Base-by-base conservation (phyloP, 1,140 invertebrate genomes). In the Campoletis sonorensis region DNA sequence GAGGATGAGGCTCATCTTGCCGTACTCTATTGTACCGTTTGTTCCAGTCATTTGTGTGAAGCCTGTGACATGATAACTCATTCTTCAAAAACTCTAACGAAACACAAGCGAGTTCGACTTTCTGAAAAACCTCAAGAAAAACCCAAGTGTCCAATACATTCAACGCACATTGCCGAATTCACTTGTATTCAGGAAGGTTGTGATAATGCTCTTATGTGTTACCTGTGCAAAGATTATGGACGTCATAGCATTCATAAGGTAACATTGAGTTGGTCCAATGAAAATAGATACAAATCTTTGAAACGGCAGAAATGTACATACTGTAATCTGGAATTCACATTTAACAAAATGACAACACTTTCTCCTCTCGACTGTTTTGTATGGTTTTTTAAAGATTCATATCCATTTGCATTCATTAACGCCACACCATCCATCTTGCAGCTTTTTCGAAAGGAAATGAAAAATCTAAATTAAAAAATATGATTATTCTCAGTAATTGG, bases 221-320 rank as follows among this genome's bases (percentile, higher is more conserved):
- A 94, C 85, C 91, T 94, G 18, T 95, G 94, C 86, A 94, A 94
- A 86, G 92, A 93, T 81, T 94, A 94, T 86, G 93, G 94, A 18
- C 88, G 93, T 68, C 94, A 94, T 84, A 93, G 93, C 79, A 91
- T 91, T 80, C 94, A 94, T 86, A 93, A 93, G 90, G 93, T 94
- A 89, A 80, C 85, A 1, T 15, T 10, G 21, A n/a, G 15, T 58
- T 4, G 1, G 16, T 18, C 1, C 5, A n/a, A 45, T 45, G 40
- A 13, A 8, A 1, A 45, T 45, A 0, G 40, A 45, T 45, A 1
- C 40, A 54, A n/a, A 54, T 54, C 1, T 18, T 54, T 54, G 11
- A 13, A 45, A 45, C 11, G 11, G 8, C 13, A 45, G 8, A 45
- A 45, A 45, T 4, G 18, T n/a, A 58, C 54, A 5, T 10, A 58